phyloP scores from a whole-genome alignment of 2,888 invertebrate genomes.

The Cetonia aurata region DNA sequence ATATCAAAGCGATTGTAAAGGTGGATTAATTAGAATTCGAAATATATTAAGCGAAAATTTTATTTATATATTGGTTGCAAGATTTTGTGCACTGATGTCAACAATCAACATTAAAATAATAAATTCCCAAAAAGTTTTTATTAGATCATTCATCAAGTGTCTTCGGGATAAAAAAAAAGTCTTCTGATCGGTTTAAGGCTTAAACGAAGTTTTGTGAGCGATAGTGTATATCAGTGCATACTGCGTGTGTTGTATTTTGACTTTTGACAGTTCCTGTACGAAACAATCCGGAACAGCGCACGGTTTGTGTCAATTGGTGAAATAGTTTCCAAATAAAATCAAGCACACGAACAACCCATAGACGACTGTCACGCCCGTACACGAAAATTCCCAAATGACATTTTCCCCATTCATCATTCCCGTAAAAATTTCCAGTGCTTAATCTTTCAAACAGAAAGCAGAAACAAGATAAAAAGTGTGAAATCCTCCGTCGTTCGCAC shows the following conservation, averaged over 20 bases:
- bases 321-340: conserved; percentile 20
- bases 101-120: too few relatives aligned
- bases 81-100: not conserved
- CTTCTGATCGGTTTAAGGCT: too few relatives aligned
- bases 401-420: conserved; percentile 46
- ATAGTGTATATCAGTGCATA: too few relatives aligned
- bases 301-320: not conserved
- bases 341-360: conserved; percentile 25
- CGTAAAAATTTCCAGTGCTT: conserved; percentile 41
- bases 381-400: conserved; percentile 46
- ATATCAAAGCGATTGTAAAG: too few relatives aligned
- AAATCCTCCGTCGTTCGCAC: conserved; percentile 21
- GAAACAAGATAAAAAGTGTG: conserved; percentile 12
- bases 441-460: conserved; percentile 30
- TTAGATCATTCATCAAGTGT: too few relatives aligned
- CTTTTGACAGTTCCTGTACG: not conserved
- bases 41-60: not conserved
- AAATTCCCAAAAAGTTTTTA: too few relatives aligned
- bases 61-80: not conserved
- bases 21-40: too few relatives aligned
- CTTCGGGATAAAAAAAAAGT: too few relatives aligned
- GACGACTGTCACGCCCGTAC: conserved; percentile 41
- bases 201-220: too few relatives aligned
- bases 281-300: conserved; percentile 2
- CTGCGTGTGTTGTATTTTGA: not conserved